These are phyloP conservation scores for Heliconius eleuchia DNA, from an alignment of 1,140 invertebrate species.

Conservation along the genomic window DNA sequence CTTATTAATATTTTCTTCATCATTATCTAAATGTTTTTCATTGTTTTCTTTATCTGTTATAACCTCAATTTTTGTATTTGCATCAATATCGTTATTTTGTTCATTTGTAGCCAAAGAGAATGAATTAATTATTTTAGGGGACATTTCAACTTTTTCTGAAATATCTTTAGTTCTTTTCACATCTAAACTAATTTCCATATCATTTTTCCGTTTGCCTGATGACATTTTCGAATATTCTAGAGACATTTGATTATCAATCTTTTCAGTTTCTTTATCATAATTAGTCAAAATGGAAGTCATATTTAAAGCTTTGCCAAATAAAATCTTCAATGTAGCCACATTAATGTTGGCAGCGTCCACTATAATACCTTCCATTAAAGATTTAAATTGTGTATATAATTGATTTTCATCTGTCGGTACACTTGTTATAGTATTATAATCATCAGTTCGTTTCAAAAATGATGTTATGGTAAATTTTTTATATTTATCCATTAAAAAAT, in stretches of 20 bases:
- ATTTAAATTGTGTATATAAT: slow-evolving; percentile 58
- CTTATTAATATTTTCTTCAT: slow-evolving; percentile 19
- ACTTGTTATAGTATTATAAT: slow-evolving; percentile 28
- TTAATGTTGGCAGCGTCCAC: slow-evolving; percentile 49
- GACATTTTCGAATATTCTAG: slow-evolving; percentile 34
- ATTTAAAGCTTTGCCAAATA: slow-evolving; percentile 58
- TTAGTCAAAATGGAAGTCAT: slow-evolving; percentile 53
- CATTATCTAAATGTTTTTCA: neutral
- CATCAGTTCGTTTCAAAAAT: slow-evolving; percentile 40
- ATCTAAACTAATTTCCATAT: slow-evolving; percentile 1
- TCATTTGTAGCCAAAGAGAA: slow-evolving; percentile 47
- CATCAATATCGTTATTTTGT: slow-evolving; percentile 25
- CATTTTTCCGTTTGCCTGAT: slow-evolving; percentile 16
- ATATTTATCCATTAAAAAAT: slow-evolving; percentile 40
- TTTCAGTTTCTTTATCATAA: slow-evolving; percentile 41
- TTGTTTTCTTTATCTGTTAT: slow-evolving; percentile 12
- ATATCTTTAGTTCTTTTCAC: slow-evolving; percentile 1
- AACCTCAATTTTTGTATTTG: slow-evolving; percentile 12
- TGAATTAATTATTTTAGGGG: slow-evolving; percentile 49
- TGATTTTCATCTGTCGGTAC: slow-evolving; percentile 40
- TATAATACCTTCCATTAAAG: slow-evolving; percentile 52
- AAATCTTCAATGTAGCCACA: slow-evolving; percentile 39
- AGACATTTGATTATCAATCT: slow-evolving; percentile 42
- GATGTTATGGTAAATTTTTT: slow-evolving; percentile 49
- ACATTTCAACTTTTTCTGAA: neutral